Conservation (phyloP, 1,140 invertebrate species). For the Pseudomyrmex concolor region DNA sequence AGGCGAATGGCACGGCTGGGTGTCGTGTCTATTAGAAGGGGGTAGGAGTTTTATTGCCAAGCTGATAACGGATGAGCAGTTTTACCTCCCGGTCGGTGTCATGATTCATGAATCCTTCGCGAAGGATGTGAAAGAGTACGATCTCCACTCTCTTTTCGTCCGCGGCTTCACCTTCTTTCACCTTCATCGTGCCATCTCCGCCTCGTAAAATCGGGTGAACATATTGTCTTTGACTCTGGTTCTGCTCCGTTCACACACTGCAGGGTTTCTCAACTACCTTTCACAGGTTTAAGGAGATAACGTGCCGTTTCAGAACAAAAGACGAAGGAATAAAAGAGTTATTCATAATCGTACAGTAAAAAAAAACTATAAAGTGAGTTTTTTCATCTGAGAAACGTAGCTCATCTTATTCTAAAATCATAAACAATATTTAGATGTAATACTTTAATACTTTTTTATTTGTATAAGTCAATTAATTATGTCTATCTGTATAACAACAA, state of each 20-base stretch:
- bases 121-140: constrained; percentile 61
- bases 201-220: constrained; percentile 63
- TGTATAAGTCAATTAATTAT: too few relatives aligned
- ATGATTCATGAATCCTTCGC: constrained; percentile 73
- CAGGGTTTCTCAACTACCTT: background rate
- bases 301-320: too few relatives aligned
- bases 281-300: too few relatives aligned
- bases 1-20: constrained; percentile 26
- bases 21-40: constrained; percentile 63
- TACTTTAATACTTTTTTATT: too few relatives aligned
- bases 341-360: too few relatives aligned
- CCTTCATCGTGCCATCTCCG: background rate
- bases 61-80: constrained; percentile 72
- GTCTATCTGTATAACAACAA: too few relatives aligned
- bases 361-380: too few relatives aligned
- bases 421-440: too few relatives aligned
- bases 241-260: constrained; percentile 5
- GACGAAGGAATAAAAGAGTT: too few relatives aligned
- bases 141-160: constrained; percentile 7
- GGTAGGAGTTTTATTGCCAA: constrained; percentile 72
- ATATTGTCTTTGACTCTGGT: constrained; percentile 58
- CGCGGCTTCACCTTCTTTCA: background rate
- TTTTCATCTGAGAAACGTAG: too few relatives aligned
- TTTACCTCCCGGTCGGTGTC: constrained; percentile 58
- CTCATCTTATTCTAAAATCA: too few relatives aligned